These are phyloP conservation scores for Scarus forsteni DNA, from an alignment of 2,797 vertebrate genomes.

Conservation along the genomic window DNA sequence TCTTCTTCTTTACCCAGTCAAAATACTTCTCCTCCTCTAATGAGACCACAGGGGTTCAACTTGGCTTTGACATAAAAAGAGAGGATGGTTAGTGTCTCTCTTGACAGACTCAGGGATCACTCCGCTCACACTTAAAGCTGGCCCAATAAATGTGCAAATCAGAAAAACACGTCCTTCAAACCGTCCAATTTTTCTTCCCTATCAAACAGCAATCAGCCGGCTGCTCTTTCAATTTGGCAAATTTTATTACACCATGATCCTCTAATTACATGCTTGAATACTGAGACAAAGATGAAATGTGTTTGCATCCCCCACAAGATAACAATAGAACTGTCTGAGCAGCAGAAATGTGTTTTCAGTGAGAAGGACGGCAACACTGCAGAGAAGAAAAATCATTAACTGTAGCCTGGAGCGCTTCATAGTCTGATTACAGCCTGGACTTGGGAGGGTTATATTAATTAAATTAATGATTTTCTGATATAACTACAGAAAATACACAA, in stretches of 20 bases:
- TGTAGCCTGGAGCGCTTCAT: constrained; percentile 33
- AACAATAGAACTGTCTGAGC: constrained; percentile 52
- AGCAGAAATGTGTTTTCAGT: constrained; percentile 49
- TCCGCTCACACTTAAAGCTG: constrained; percentile 26
- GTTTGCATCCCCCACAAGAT: constrained; percentile 39
- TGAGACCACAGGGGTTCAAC: constrained; percentile 76
- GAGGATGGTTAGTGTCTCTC: constrained; percentile 47
- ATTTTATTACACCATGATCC: constrained; percentile 32
- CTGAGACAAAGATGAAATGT: constrained; percentile 48
- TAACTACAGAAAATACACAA: constrained; percentile 31
- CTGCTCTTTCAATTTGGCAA: constrained; percentile 36
- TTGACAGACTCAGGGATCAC: constrained; percentile 47
- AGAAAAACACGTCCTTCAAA: constrained; percentile 17
- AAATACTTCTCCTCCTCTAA: constrained; percentile 73
- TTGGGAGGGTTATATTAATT: constrained; percentile 37
- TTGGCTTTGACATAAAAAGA: constrained; percentile 59
- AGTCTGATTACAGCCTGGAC: constrained; percentile 24
- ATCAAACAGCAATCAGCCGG: constrained; percentile 33
- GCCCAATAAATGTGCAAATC: constrained; percentile 26
- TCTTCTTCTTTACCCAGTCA: constrained; percentile 51
- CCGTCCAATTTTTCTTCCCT: constrained; percentile 6
- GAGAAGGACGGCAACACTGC: constrained; percentile 31
- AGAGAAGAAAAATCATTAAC: constrained; percentile 45
- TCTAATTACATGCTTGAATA: constrained; percentile 58
- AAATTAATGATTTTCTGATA: constrained; percentile 46